phyloP scores from a whole-genome alignment of 2,113 vertebrate species.

The Cheilinus undulatus region DNA sequence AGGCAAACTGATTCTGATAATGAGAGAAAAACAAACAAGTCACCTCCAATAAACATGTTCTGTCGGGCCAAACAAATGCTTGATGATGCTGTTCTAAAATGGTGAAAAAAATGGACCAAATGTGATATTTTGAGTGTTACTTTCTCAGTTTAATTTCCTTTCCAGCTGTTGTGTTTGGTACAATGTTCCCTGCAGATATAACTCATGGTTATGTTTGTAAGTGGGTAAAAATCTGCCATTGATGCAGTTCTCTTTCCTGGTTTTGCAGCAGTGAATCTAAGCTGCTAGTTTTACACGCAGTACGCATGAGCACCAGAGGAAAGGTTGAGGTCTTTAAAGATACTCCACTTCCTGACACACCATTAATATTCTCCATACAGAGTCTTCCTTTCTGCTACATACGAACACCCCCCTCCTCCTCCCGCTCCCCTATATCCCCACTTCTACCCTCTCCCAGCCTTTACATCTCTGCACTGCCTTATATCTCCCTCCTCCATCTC shows the following conservation, averaged over 20 bases:
- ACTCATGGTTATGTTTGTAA: constrained; percentile 12
- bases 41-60: constrained; percentile 34
- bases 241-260: constrained; percentile 22
- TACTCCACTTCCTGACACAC: constrained; percentile 72
- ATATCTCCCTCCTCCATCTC: constrained; percentile 54
- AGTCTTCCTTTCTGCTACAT: constrained; percentile 50
- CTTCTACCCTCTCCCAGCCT: constrained; percentile 48
- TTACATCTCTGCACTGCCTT: constrained; percentile 61
- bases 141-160: background rate
- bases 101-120: background rate
- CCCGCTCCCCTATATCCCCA: constrained; percentile 26
- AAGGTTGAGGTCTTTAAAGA: constrained; percentile 74
- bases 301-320: constrained; percentile 54
- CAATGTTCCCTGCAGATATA: background rate
- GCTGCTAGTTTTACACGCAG: constrained; percentile 40
- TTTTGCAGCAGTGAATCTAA: constrained; percentile 43
- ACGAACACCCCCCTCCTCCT: constrained; percentile 17
- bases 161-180: background rate
- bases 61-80: constrained; percentile 17
- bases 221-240: constrained; percentile 3
- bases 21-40: constrained; percentile 42
- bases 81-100: background rate
- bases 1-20: constrained; percentile 23
- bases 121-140: background rate
- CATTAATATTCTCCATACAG: constrained; percentile 81